phyloP scores from a whole-genome alignment of 2,888 invertebrate genomes.

The Drosophila colorata region DNA sequence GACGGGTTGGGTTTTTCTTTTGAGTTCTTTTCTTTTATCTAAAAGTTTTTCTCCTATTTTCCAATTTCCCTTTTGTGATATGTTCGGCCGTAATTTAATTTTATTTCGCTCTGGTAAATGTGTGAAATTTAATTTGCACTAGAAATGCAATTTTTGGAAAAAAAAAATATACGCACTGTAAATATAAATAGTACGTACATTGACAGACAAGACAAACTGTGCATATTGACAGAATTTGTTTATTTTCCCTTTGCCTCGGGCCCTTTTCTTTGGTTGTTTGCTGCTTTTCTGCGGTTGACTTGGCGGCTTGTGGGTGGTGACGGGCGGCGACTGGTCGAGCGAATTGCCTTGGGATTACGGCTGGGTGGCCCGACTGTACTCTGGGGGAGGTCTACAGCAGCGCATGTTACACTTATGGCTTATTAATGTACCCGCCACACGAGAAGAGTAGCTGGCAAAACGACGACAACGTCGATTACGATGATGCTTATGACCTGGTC shows the following conservation, averaged over 20 bases:
- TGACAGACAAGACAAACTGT: slow-evolving; percentile 33
- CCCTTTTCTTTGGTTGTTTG: slow-evolving; percentile 28
- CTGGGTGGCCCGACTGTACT: neutral
- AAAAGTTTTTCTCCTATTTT: slow-evolving; percentile 20
- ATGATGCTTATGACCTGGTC: slow-evolving; percentile 16
- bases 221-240: slow-evolving; percentile 23
- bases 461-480: slow-evolving; percentile 26
- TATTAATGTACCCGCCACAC: slow-evolving; percentile 61
- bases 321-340: neutral
- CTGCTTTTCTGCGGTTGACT: slow-evolving; percentile 22
- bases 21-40: slow-evolving; percentile 3
- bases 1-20: slow-evolving; percentile 43
- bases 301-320: slow-evolving; percentile 13
- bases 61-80: slow-evolving; percentile 28
- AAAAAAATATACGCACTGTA: slow-evolving; percentile 8
- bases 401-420: slow-evolving; percentile 53
- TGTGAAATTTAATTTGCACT: slow-evolving; percentile 47
- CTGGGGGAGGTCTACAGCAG: slow-evolving; percentile 20
- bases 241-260: neutral
- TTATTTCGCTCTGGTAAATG: slow-evolving; percentile 27
- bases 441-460: slow-evolving; percentile 30
- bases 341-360: slow-evolving; percentile 11
- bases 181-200: slow-evolving; percentile 5
- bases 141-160: slow-evolving; percentile 18
- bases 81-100: slow-evolving; percentile 43